Evolutionary conservation across 2,888 invertebrate species (phyloP), one percentile per base, ranked within the genome.

Genomic region (Lithophane ornitopus): DNA sequence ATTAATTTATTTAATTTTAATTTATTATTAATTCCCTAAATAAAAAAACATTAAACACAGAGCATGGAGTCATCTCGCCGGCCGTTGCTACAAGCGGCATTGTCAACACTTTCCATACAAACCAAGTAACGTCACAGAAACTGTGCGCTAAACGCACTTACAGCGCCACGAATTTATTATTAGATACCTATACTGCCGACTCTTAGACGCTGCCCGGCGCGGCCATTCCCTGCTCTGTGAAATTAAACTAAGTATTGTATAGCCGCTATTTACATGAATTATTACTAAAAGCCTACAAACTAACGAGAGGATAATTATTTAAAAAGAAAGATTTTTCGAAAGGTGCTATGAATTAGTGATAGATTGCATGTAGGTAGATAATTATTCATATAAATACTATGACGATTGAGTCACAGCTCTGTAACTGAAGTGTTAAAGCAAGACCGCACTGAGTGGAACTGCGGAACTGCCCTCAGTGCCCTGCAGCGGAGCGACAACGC

Each of bases 271-370:
- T 81, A 58, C 41, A 81, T 81, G 81, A 85, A 81, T 84, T 70
- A 85, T 85, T 74, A 70, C 44, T 49, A 49, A 8, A 81, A 49
- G 49, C 85, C 81, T 81, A 85, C 65, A 28, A 28, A 44, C n/a
- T 46, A 69, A 52, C 9, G 63, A 70, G 68, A 58, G 44, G 52
- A 71, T 34, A 41, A n/a, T 28, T 68, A 46, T 8, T 54, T 44
- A 44, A 61, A 59, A 65, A 59, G 52, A 71, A 65, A 52, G 41
- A 61, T 62, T 66, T 58, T 70, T 73, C 49, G 68, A 82, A 82
- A 70, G 82, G 85, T 85, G 83, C 83, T 85, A 85, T 71, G 65
- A 78, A 83, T 75, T 39, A 66, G 78, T 85, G 78, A 85, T 74
- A 77, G 66, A 70, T 67, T 46, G 62, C 59, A 59, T 82, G 70